Percentiles rank a stretch among this genome's conserved stretches.
These are phyloP conservation scores for Osmoderma eremita DNA, from an alignment of 2,888 invertebrate species.

Conservation along the genomic window DNA sequence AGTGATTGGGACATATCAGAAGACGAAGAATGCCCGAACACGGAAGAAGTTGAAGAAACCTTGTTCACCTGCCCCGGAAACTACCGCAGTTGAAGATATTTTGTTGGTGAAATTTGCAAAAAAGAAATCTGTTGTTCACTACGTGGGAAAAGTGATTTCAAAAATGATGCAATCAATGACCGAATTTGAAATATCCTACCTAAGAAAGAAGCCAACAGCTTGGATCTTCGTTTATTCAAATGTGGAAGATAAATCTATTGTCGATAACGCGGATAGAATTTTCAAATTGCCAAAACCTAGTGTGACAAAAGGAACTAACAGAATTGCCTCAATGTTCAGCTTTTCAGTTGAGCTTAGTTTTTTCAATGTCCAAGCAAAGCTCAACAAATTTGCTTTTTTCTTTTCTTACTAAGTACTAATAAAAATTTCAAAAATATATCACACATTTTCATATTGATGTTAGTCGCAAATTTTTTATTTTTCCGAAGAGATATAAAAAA, in stretches of 20 bases:
- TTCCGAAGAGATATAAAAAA: too few species aligned
- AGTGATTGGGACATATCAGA: background rate
- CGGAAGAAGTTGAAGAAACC: background rate
- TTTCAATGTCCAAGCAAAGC: too few species aligned
- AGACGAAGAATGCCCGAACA: background rate
- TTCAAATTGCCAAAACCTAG: background rate
- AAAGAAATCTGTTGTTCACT: background rate
- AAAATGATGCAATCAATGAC: too few species aligned
- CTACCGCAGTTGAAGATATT: background rate
- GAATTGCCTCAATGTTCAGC: too few species aligned
- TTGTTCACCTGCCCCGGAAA: background rate
- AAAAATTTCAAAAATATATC: too few species aligned
- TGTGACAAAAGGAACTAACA: background rate
- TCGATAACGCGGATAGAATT: background rate
- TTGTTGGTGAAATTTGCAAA: conserved; percentile 4
- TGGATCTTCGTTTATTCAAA: background rate
- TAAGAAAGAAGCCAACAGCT: background rate
- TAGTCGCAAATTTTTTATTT: too few species aligned
- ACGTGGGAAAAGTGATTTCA: too few species aligned
- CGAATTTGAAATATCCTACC: conserved; percentile 1
- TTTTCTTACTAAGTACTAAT: too few species aligned
- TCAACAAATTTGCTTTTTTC: too few species aligned
- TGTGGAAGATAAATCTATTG: background rate
- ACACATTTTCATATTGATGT: too few species aligned
- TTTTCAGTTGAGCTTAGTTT: too few species aligned